These are phyloP conservation scores for Phataginus tetradactyla DNA, from an alignment of 2,797 vertebrate genomes.

Conservation along the genomic window DNA sequence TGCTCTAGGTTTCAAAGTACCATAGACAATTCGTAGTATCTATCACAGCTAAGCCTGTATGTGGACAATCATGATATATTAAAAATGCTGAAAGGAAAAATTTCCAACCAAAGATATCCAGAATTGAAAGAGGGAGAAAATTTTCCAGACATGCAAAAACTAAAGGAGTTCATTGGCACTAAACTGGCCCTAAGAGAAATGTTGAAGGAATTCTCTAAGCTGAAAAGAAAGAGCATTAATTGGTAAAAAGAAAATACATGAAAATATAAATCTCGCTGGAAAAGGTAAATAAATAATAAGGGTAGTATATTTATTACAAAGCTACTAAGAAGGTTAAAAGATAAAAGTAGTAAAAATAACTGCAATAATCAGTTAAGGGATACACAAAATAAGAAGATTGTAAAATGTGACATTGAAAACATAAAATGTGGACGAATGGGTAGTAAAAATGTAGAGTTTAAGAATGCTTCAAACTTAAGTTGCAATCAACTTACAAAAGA, in stretches of 20 bases:
- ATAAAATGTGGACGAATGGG: neutral
- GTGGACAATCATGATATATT: neutral
- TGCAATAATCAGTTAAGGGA: neutral
- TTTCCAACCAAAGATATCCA: neutral
- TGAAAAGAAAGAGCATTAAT: neutral
- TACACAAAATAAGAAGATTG: neutral
- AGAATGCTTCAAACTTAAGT: neutral
- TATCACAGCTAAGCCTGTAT: neutral
- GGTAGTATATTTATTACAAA: neutral
- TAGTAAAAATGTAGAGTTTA: neutral
- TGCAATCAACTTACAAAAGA: neutral
- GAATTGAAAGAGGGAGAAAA: neutral
- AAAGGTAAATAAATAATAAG: neutral
- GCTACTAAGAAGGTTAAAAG: neutral
- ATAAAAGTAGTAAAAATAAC: neutral
- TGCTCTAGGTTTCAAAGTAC: neutral
- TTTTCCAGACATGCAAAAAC: neutral
- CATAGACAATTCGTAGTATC: fast-evolving
- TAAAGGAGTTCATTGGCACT: neutral
- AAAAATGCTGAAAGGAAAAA: neutral
- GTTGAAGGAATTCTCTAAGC: neutral
- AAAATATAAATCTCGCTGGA: neutral
- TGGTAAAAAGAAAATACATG: neutral
- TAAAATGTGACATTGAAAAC: neutral
- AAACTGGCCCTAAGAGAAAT: neutral